Base-by-base conservation (phyloP, 2,888 invertebrate species). In the Drosophila algonquin region DNA sequence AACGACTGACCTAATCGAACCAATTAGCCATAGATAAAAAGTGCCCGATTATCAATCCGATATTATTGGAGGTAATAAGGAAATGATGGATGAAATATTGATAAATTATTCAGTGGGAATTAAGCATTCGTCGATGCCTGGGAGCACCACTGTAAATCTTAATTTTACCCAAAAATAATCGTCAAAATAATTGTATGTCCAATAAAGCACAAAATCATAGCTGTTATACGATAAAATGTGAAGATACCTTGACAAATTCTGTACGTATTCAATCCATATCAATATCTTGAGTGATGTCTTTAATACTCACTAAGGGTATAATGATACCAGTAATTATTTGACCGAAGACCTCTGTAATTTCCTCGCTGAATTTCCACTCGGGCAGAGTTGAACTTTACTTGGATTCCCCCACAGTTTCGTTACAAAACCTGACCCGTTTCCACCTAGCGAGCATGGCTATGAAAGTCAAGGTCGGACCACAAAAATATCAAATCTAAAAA, bases 381-480 rank as follows among this genome's bases (percentile, higher is more conserved):
- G 30, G 24, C 50, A 40, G 61, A 63, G 62, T 63, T 62, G 62
- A 63, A 52, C 52, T 52, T 46, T 32, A 45, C 62, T 51, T 56
- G 48, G 44, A 30, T 60, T 60, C 60, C 44, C 63, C 35, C 47
- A 46, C 44, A 18, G 44, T 44, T 45, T 24, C 54, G 62, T 69
- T 69, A 69, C 69, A 69, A 61, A 55, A 53, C 52, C 58, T 30
- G 73, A 52, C 65, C 65, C 65, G 55, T 65, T 73, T 73, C 65
- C 52, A 60, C 32, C 72, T 10, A 47, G 44, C 65, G 72, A 64
- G 35, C 72, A 64, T 72, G 72, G 51, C 51, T 58, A 72, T 64
- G 77, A 80, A 78, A 82, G 86, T 81, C 81, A 81, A 85, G 86
- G 86, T 76, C 72, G 60, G 58, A 45, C 21, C 53, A 61, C 63